These are phyloP conservation scores for Steinernema khuongi DNA, from an alignment of 1,140 invertebrate genomes.

Conservation along the genomic window DNA sequence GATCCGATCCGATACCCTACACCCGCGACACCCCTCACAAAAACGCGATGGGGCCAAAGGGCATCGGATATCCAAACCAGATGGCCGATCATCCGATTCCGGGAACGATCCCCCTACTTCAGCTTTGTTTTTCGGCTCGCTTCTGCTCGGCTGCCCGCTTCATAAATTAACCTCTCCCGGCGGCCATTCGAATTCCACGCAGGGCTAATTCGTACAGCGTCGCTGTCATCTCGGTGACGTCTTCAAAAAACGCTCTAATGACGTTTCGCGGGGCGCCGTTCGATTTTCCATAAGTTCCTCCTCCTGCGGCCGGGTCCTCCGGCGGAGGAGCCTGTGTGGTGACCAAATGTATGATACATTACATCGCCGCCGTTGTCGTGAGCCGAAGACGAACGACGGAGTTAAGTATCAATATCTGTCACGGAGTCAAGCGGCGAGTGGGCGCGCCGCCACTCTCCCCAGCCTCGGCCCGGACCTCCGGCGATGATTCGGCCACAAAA, in stretches of 20 bases:
- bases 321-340: too few species aligned
- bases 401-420: conserved; percentile 17
- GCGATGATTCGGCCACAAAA: background rate
- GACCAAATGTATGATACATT: conserved; percentile 17
- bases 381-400: background rate
- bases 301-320: too few species aligned
- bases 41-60: too few species aligned
- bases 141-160: too few species aligned
- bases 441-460: background rate
- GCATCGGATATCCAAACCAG: too few species aligned
- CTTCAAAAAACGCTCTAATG: conserved; percentile 8
- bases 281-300: background rate
- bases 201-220: too few species aligned
- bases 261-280: background rate
- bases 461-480: background rate
- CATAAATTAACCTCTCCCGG: too few species aligned
- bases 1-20: too few species aligned
- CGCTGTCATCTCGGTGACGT: background rate
- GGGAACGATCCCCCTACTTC: too few species aligned
- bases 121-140: too few species aligned
- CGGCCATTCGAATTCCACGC: too few species aligned
- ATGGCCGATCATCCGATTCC: conserved; percentile 5
- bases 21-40: too few species aligned
- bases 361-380: conserved; percentile 4
- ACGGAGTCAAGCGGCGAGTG: conserved; percentile 11